phyloP scores from a whole-genome alignment of 1,140 invertebrate genomes.

The Antheraea mylitta region DNA sequence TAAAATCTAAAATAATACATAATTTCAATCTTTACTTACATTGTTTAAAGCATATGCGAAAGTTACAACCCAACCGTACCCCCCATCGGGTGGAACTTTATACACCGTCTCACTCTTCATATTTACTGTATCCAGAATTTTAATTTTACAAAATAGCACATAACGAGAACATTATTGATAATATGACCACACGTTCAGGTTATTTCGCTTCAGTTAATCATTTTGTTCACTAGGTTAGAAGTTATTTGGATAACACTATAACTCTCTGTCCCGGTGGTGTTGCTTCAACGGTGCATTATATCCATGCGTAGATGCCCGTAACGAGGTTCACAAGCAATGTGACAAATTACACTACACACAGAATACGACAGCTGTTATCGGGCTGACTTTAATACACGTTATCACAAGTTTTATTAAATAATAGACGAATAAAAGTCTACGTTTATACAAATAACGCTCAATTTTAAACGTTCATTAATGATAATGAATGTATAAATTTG shows the following conservation, averaged over 20 bases:
- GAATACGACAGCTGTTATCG: slow-evolving; percentile 46
- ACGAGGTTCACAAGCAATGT: slow-evolving; percentile 16
- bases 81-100: slow-evolving; percentile 82
- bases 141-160: not conserved
- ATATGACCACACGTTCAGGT: not conserved
- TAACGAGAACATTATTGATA: not conserved
- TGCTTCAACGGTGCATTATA: not conserved
- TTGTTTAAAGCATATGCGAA: slow-evolving; percentile 82
- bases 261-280: not conserved
- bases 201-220: not conserved
- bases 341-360: slow-evolving; percentile 15
- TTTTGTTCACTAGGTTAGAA: not conserved
- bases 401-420: slow-evolving; percentile 30
- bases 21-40: slow-evolving; percentile 75
- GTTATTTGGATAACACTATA: not conserved
- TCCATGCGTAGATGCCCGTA: slow-evolving; percentile 7
- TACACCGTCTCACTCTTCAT: slow-evolving; percentile 37
- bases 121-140: slow-evolving; percentile 15
- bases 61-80: slow-evolving; percentile 86
- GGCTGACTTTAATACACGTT: slow-evolving; percentile 55
- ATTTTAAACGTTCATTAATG: not conserved
- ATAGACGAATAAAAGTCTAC: not conserved
- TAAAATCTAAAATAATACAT: not conserved
- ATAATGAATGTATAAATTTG: not conserved
- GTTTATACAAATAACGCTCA: not conserved